Conservation (phyloP, 2,888 invertebrate species). For the Phymatocera aterrima region DNA sequence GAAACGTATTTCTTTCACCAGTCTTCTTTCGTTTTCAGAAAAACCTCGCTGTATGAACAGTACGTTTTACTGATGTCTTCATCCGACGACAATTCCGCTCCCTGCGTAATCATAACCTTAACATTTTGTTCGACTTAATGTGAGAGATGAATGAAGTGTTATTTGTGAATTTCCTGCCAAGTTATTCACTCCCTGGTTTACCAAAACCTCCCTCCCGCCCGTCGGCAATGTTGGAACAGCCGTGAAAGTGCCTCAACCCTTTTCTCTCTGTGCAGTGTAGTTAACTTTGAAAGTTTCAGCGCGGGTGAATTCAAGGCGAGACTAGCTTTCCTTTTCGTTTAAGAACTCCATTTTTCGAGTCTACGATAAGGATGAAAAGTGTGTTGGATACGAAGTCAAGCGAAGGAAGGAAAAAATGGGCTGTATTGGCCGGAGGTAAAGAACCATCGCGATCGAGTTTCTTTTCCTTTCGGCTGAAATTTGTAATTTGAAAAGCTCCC, state of each 20-base stretch:
- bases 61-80: too few relatives aligned
- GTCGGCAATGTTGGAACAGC: conserved; percentile 26
- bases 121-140: background rate
- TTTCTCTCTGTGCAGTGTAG: background rate
- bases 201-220: background rate
- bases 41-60: too few relatives aligned
- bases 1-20: too few relatives aligned
- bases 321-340: background rate
- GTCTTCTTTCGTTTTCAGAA: too few relatives aligned
- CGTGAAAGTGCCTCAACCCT: background rate
- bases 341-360: too few relatives aligned
- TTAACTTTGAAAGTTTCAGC: conserved; percentile 8
- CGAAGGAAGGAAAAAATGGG: too few relatives aligned
- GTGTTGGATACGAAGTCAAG: too few relatives aligned
- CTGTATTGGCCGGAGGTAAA: too few relatives aligned
- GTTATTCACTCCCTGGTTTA: conserved; percentile 18
- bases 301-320: background rate
- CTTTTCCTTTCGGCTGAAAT: conserved; percentile 13
- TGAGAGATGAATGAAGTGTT: background rate
- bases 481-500: conserved; percentile 12
- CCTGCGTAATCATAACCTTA: conserved; percentile 5
- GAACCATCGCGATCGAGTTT: background rate
- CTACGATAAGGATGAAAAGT: too few relatives aligned
- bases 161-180: conserved; percentile 12
- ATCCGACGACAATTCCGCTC: background rate